Conservation (phyloP, 1,140 invertebrate genomes). For the Brachionus rubens region DNA sequence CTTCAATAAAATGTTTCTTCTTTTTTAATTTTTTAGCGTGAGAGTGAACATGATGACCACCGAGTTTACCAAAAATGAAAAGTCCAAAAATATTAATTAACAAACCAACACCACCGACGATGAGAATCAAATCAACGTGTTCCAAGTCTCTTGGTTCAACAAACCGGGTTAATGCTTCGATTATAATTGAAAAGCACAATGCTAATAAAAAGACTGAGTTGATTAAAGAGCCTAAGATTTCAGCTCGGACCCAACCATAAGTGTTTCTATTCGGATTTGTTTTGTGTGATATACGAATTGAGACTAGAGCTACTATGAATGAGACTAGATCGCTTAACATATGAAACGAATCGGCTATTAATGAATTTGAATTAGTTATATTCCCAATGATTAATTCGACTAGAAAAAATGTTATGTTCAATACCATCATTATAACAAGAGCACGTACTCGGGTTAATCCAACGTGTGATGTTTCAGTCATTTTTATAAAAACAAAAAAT, state of each 20-base stretch:
- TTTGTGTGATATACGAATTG: constrained; percentile 52
- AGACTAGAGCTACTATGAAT: constrained; percentile 61
- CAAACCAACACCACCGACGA: background rate
- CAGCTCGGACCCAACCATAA: constrained; percentile 65
- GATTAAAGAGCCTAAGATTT: constrained; percentile 64
- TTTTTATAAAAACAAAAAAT: no score
- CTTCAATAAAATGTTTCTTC: background rate
- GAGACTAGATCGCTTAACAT: constrained; percentile 65
- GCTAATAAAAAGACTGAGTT: constrained; percentile 65
- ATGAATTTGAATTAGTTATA: constrained; percentile 63
- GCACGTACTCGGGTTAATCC: constrained; percentile 71
- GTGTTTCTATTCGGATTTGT: constrained; percentile 60
- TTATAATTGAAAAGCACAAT: constrained; percentile 64
- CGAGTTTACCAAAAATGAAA: background rate
- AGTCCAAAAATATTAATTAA: constrained; percentile 57
- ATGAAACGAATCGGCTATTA: constrained; percentile 65
- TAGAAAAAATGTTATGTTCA: constrained; percentile 62
- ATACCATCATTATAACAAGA: constrained; percentile 56
- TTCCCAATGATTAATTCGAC: constrained; percentile 64
- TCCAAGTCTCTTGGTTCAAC: background rate
- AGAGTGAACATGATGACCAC: background rate
- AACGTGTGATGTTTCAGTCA: no score
- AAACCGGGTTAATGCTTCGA: constrained; percentile 61
- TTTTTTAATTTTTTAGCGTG: background rate
- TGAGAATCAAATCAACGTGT: constrained; percentile 43